These are phyloP conservation scores for Scaptomyza reducta DNA, from an alignment of 2,888 invertebrate species.

Conservation along the genomic window DNA sequence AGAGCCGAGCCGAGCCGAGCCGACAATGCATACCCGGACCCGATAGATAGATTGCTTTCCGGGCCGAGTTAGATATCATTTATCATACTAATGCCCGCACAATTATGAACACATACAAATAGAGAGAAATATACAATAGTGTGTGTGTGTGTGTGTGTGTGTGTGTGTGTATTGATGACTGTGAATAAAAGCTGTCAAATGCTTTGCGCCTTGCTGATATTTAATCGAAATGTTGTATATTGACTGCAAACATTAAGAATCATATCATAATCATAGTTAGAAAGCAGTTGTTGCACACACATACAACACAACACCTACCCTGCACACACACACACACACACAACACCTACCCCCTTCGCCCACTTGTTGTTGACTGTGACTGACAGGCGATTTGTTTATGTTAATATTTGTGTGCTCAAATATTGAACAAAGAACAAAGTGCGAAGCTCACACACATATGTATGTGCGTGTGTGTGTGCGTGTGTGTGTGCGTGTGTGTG, in stretches of 20 bases:
- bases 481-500: constrained; percentile 6
- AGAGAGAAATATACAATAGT: neutral
- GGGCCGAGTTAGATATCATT: constrained; percentile 50
- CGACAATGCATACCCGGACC: neutral
- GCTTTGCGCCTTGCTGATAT: constrained; percentile 51
- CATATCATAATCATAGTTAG: neutral
- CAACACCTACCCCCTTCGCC: neutral
- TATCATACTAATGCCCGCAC: constrained; percentile 62
- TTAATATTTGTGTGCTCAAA: constrained; percentile 25
- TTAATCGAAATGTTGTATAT: constrained; percentile 45
- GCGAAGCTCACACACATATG: constrained; percentile 3
- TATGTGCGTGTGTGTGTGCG: constrained; percentile 4
- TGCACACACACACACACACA: neutral
- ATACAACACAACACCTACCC: neutral
- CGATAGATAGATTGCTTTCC: constrained; percentile 5
- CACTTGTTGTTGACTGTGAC: neutral
- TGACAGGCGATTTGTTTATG: constrained; percentile 38
- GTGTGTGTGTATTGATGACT: neutral
- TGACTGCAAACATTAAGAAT: too few relatives aligned
- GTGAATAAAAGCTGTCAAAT: constrained; percentile 55
- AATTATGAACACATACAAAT: constrained; percentile 37
- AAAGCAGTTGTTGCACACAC: constrained; percentile 11
- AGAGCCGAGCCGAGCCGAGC: constrained; percentile 7
- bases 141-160: neutral
- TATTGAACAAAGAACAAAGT: constrained; percentile 30